Evolutionary conservation across 2,797 vertebrate genomes (phyloP), one percentile per base, ranked within the genome.

Genomic region (Rhadinocentrus ornatus): DNA sequence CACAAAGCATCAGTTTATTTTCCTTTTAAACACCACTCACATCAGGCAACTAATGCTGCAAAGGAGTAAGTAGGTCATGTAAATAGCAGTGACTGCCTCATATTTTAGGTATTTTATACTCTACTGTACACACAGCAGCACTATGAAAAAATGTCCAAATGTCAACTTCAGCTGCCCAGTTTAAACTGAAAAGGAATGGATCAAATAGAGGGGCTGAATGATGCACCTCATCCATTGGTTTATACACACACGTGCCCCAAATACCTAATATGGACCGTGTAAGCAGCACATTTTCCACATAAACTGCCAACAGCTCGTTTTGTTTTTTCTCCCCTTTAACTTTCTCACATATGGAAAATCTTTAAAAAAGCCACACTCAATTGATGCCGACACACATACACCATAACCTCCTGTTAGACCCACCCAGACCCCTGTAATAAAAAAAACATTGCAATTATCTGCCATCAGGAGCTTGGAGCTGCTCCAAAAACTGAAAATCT

Each of bases 211-310:
- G 24, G 63, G 46, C 57, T 77, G 76, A 71, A 54, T 70, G 66
- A 77, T 73, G 66, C 79, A 83, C 81, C 88, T 86, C 78, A 71
- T 68, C 69, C 50, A 54, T 41, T 78, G 79, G 61, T 81, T 73
- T 78, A 55, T 85, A 77, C 82, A 88, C 75, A 84, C 82, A 78
- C 77, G 81, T 88, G 90, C 74, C 76, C 72, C 66, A 85, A 79
- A 92, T 89, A 81, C 69, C 73, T 76, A 88, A 76, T 75, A 29
- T 69, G 69, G 39, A 63, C 75, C n/a, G n/a, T n/a, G n/a, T n/a
- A n/a, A n/a, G n/a, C n/a, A n/a, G n/a, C n/a, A n/a, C n/a, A n/a
- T n/a, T n/a, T n/a, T n/a, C n/a, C n/a, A n/a, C n/a, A n/a, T n/a
- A n/a, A 53, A 62, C 53, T 63, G 59, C 66, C 69, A 64, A 73